phyloP scores from a whole-genome alignment of 1,140 invertebrate genomes.

The Harlomillsia oculata region DNA sequence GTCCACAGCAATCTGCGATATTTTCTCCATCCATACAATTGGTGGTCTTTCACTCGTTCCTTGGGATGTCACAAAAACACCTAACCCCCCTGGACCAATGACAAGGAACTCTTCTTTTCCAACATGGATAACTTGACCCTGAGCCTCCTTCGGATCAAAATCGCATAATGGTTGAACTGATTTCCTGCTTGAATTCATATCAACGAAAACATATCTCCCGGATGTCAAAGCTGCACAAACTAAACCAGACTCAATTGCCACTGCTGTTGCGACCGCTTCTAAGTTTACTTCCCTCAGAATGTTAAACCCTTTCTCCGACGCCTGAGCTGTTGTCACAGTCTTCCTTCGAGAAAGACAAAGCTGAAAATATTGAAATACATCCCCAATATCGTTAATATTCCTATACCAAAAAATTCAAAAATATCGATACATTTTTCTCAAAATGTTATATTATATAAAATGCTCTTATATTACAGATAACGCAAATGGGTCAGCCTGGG shows the following conservation, averaged over 20 bases:
- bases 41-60: slow-evolving; percentile 49
- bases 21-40: slow-evolving; percentile 45
- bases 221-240: slow-evolving; percentile 28
- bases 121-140: slow-evolving; percentile 26
- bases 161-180: slow-evolving; percentile 24
- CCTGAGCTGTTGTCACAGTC: slow-evolving; percentile 25
- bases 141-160: slow-evolving; percentile 29
- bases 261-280: slow-evolving; percentile 16
- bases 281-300: slow-evolving; percentile 25
- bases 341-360: slow-evolving; percentile 26
- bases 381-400: neutral
- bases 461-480: no score
- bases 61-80: slow-evolving; percentile 48
- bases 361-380: slow-evolving; percentile 2
- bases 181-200: slow-evolving; percentile 19
- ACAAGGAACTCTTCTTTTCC: slow-evolving; percentile 38
- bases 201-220: slow-evolving; percentile 28
- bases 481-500: slow-evolving; percentile 25
- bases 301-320: slow-evolving; percentile 27
- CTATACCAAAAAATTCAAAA: neutral
- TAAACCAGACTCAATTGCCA: slow-evolving; percentile 28
- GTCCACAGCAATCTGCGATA: slow-evolving; percentile 26
- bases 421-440: no score
- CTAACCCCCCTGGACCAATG: slow-evolving; percentile 45
- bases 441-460: no score